Conservation (phyloP, 2,113 vertebrate species). For the Cygnus atratus region DNA sequence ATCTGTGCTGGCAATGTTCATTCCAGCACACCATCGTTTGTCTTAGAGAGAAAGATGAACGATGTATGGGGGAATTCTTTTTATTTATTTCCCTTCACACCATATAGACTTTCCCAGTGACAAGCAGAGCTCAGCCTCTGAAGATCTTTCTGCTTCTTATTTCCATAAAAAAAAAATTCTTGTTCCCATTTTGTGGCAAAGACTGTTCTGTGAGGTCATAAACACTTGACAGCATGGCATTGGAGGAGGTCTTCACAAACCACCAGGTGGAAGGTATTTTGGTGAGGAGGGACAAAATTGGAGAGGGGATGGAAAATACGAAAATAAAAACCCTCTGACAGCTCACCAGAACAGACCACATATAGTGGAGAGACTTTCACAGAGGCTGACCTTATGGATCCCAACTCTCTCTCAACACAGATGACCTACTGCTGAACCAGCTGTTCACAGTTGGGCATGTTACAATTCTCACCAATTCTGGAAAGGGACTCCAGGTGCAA, state of each 20-base stretch:
- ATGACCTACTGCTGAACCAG: neutral
- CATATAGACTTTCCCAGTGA: neutral
- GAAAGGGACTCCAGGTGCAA: neutral
- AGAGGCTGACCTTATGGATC: neutral
- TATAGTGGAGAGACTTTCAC: neutral
- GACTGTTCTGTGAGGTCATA: neutral
- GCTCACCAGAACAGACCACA: neutral
- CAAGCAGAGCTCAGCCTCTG: neutral
- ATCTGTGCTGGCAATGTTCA: neutral
- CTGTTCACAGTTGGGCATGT: neutral
- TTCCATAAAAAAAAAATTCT: neutral
- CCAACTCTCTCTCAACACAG: neutral
- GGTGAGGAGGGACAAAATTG: neutral
- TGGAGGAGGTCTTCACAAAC: neutral
- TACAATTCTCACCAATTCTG: neutral
- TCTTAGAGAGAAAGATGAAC: neutral
- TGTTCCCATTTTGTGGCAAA: neutral
- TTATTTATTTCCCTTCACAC: neutral
- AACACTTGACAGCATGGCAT: neutral
- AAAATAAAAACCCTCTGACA: neutral
- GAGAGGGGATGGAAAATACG: neutral
- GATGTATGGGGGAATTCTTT: accelerated
- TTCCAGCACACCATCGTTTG: neutral
- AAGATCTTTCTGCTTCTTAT: neutral
- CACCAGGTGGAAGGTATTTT: neutral